A percentile compares a stretch with the other conserved stretches of the same genome.
Conservation (phyloP, 2,888 invertebrate species). For the Papilio gigon region DNA sequence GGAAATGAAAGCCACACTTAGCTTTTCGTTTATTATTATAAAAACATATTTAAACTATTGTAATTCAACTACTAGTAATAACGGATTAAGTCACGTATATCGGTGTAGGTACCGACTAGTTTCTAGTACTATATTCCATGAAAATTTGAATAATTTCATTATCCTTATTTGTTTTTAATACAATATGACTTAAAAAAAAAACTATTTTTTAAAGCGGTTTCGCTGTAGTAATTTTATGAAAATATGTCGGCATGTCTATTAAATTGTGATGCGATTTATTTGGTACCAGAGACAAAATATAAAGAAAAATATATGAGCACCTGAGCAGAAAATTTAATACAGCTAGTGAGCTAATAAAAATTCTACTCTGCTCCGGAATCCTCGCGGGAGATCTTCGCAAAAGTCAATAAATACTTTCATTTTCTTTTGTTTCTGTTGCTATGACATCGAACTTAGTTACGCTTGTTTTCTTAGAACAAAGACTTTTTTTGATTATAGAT, state of each 20-base stretch:
- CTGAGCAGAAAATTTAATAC: constrained; percentile 13
- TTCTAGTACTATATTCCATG: too few relatives aligned
- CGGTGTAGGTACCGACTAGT: too few relatives aligned
- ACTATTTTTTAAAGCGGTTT: too few relatives aligned
- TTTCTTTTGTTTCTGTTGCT: neutral
- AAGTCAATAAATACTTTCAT: constrained; percentile 1
- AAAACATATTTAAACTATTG: too few relatives aligned
- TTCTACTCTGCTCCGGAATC: constrained; percentile 11
- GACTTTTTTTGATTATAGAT: neutral
- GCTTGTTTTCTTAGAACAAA: neutral
- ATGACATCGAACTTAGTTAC: neutral
- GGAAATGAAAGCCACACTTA: neutral
- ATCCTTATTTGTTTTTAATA: too few relatives aligned
- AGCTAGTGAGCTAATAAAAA: constrained; percentile 4
- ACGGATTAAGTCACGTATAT: too few relatives aligned
- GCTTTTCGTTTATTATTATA: constrained; percentile 4
- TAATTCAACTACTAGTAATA: too few relatives aligned
- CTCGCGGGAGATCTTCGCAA: neutral
- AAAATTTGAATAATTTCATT: too few relatives aligned
- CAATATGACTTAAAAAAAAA: too few relatives aligned
- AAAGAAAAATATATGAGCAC: neutral
- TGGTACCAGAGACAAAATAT: neutral
- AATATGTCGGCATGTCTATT: neutral
- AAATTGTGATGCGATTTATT: neutral
- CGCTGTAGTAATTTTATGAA: too few relatives aligned